A percentile compares a stretch with the other conserved stretches of the same genome.
These are phyloP conservation scores for Campoletis raptor DNA, from an alignment of 2,888 invertebrate genomes.

Conservation along the genomic window DNA sequence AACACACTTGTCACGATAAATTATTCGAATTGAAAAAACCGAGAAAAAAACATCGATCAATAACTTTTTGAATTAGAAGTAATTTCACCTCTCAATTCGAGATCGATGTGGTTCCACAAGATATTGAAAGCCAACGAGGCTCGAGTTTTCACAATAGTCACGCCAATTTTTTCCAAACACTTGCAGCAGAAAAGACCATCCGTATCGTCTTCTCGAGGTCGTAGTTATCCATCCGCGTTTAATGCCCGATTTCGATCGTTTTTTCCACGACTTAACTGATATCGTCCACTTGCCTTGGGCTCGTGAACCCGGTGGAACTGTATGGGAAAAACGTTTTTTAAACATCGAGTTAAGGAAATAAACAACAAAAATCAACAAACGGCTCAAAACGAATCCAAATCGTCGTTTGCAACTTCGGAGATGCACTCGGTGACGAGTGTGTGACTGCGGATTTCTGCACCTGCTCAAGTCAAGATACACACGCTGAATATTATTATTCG, in stretches of 20 bases:
- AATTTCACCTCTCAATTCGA: constrained; percentile 77
- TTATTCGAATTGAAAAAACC: not conserved
- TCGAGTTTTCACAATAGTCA: constrained; percentile 76
- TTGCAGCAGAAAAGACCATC: constrained; percentile 11
- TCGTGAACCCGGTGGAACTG: not conserved
- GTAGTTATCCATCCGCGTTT: constrained; percentile 44
- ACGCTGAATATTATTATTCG: constrained; percentile 16
- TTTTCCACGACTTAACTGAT: constrained; percentile 28
- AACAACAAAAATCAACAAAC: not conserved
- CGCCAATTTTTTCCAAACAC: constrained; percentile 68
- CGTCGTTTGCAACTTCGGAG: not conserved
- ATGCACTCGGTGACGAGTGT: constrained; percentile 20
- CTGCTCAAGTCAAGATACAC: constrained; percentile 21
- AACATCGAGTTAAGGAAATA: not conserved
- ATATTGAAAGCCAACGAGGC: constrained; percentile 76
- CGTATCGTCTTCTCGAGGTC: not conserved
- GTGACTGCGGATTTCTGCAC: constrained; percentile 19
- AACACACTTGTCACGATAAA: not conserved
- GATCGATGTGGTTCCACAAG: constrained; percentile 72
- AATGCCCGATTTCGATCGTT: constrained; percentile 8
- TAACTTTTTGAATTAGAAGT: not conserved
- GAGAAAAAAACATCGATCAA: not conserved
- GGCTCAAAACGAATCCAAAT: not conserved
- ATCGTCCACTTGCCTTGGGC: constrained; percentile 63
- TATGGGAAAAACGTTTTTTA: constrained; percentile 5